A percentile compares a stretch with the other conserved stretches of the same genome.
phyloP scores from a whole-genome alignment of 2,113 vertebrate genomes.

The Silurus meridionalis region DNA sequence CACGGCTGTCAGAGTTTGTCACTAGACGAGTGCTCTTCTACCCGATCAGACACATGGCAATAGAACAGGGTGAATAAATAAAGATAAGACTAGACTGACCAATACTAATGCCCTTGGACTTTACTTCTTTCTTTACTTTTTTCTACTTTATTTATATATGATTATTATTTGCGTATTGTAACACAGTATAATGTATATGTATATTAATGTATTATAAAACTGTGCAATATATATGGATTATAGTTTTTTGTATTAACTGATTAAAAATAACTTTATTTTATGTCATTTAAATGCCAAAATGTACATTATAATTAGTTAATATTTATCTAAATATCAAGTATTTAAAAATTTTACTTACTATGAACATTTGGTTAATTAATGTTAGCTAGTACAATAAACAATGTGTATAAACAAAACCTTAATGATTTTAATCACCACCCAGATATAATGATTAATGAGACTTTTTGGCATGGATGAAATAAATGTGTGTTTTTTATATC shows the following conservation, averaged over 20 bases:
- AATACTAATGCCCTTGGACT: background rate
- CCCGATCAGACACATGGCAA: constrained; percentile 8
- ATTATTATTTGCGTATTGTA: background rate
- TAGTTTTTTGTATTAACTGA: background rate
- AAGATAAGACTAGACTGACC: constrained; percentile 9
- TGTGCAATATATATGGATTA: background rate
- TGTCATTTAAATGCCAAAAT: background rate
- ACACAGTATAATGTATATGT: background rate
- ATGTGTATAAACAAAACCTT: background rate
- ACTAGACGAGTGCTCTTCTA: constrained; percentile 41
- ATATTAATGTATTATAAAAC: background rate
- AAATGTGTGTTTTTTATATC: background rate
- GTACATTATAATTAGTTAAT: background rate
- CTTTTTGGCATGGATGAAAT: background rate
- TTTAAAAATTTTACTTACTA: background rate
- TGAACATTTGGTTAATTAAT: background rate
- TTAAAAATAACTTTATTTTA: background rate
- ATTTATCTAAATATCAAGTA: background rate
- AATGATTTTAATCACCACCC: background rate
- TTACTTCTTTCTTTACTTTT: background rate
- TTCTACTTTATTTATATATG: background rate
- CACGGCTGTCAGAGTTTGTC: constrained; percentile 55
- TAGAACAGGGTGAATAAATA: constrained; percentile 14
- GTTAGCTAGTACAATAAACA: background rate
- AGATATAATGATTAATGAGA: background rate